These are phyloP conservation scores for Drosophila pachea DNA, from an alignment of 1,140 invertebrate genomes.

Conservation along the genomic window DNA sequence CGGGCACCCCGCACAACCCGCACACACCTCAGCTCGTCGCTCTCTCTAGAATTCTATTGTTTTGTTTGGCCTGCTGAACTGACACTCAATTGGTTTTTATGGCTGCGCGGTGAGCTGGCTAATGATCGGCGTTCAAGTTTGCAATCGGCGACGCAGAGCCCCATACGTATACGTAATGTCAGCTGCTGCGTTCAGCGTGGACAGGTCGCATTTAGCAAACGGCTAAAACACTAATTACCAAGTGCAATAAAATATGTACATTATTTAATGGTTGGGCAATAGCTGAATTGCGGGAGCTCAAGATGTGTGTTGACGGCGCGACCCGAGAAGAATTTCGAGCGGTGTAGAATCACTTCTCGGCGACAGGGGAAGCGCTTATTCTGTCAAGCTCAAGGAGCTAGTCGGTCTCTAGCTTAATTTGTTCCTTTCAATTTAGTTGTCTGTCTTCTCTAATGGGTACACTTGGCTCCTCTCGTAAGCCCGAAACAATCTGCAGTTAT, in stretches of 20 bases:
- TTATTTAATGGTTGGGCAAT: slow-evolving; percentile 30
- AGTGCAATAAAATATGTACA: slow-evolving; percentile 49
- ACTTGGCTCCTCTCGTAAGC: background rate
- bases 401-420: background rate
- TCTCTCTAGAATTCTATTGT: slow-evolving; percentile 36
- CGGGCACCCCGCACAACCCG: too few species aligned
- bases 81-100: slow-evolving; percentile 54
- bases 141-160: background rate
- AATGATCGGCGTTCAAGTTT: slow-evolving; percentile 49
- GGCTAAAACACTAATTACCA: slow-evolving; percentile 52
- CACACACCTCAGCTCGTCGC: background rate
- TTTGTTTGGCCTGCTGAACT: slow-evolving; percentile 28
- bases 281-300: slow-evolving; percentile 16
- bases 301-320: slow-evolving; percentile 19
- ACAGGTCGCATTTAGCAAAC: slow-evolving; percentile 36
- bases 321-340: too few species aligned
- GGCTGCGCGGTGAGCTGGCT: slow-evolving; percentile 17
- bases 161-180: slow-evolving; percentile 31
- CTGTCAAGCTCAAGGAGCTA: background rate
- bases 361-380: too few species aligned
- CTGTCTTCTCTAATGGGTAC: background rate
- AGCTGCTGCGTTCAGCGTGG: slow-evolving; percentile 35
- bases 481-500: background rate
- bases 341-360: background rate
- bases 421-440: background rate